A percentile compares a stretch with the other conserved stretches of the same genome.
Conservation (phyloP, 2,113 vertebrate genomes). For the Microcebus murinus region DNA sequence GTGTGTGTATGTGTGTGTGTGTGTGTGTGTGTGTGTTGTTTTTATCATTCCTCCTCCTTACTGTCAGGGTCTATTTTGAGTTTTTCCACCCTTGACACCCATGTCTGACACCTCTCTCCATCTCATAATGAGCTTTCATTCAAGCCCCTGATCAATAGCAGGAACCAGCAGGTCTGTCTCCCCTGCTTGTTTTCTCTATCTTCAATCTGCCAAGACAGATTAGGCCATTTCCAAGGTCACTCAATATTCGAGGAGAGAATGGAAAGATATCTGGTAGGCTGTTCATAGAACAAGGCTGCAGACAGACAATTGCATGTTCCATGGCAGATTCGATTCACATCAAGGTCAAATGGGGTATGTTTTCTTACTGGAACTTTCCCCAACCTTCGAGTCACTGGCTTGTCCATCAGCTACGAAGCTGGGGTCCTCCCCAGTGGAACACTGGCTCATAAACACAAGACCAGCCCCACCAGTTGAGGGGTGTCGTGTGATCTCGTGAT, state of each 20-base stretch:
- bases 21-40: not conserved
- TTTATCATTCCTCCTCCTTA: not conserved
- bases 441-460: not conserved
- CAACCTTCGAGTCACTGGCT: not conserved
- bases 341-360: slow-evolving; percentile 75
- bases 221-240: slow-evolving; percentile 87
- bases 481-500: not conserved
- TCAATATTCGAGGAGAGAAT: slow-evolving; percentile 78
- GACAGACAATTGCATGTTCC: slow-evolving; percentile 59
- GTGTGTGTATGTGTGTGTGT: no score
- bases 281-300: slow-evolving; percentile 74
- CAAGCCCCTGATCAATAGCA: slow-evolving; percentile 86
- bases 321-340: slow-evolving; percentile 76
- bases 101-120: slow-evolving; percentile 73
- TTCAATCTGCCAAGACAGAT: slow-evolving; percentile 88
- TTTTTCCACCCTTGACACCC: slow-evolving; percentile 65
- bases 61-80: slow-evolving; percentile 43
- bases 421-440: not conserved
- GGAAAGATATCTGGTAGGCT: slow-evolving; percentile 76
- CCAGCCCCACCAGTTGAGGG: not conserved
- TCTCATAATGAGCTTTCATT: slow-evolving; percentile 87
- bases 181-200: slow-evolving; percentile 87
- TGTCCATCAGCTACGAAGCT: not conserved
- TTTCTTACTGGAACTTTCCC: not conserved
- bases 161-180: slow-evolving; percentile 85